Conservation (phyloP, 1,140 invertebrate species). For the Pachypeltis micranthus region DNA sequence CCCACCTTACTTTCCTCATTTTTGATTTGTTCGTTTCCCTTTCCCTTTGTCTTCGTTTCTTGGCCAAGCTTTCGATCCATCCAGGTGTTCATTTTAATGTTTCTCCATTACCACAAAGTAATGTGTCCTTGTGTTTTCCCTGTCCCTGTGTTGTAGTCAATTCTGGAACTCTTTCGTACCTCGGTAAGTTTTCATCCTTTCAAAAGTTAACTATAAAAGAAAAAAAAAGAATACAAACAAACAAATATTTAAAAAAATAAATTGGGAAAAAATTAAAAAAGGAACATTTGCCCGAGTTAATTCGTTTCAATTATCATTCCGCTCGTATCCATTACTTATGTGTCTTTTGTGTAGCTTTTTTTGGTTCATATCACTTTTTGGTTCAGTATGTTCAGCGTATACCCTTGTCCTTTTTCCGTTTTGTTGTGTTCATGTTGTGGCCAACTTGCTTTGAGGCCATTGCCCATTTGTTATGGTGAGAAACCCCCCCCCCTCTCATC, state of each 20-base stretch:
- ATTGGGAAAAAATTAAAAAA: conserved; percentile 1
- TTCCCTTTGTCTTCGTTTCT: not conserved
- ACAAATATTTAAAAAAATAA: conserved; percentile 15
- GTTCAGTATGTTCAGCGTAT: not conserved
- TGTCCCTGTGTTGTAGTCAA: conserved; percentile 57
- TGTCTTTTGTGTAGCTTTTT: conserved; percentile 23
- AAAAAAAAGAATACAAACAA: conserved; percentile 17
- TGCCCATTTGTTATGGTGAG: too few relatives aligned
- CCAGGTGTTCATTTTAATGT: conserved; percentile 21
- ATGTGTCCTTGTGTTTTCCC: conserved; percentile 28
- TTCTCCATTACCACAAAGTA: conserved; percentile 25
- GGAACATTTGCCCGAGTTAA: conserved; percentile 20
- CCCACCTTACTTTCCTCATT: not conserved
- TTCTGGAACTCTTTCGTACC: conserved; percentile 94
- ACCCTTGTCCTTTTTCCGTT: conserved; percentile 10
- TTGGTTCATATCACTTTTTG: not conserved
- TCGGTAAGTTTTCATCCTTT: conserved; percentile 63
- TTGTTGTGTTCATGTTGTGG: not conserved
- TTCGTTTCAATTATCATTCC: conserved; percentile 10
- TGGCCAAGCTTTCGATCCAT: conserved; percentile 11
- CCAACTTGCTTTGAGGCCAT: conserved; percentile 2
- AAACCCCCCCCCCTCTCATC: too few relatives aligned
- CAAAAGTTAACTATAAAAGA: conserved; percentile 20
- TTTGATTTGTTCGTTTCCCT: not conserved
- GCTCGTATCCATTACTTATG: conserved; percentile 17